Percentiles rank a stretch among this genome's conserved stretches.
Evolutionary conservation across 2,113 vertebrate species (phyloP).

Genomic region (Notarius lentiginosus): DNA sequence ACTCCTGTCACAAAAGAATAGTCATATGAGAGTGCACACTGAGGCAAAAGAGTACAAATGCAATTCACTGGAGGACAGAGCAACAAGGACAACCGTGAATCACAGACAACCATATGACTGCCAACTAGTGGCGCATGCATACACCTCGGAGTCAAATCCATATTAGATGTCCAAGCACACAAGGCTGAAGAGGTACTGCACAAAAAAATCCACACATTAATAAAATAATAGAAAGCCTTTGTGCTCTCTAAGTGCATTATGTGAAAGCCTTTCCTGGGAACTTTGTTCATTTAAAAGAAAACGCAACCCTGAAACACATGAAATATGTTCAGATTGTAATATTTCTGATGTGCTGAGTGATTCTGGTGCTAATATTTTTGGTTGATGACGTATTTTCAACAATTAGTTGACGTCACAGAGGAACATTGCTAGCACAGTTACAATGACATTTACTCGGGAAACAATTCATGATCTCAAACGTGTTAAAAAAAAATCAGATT

Average conservation of each 20-base stretch:
- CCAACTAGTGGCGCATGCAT: neutral
- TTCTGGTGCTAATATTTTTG: neutral
- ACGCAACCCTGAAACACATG: neutral
- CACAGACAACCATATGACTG: neutral
- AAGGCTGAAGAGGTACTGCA: neutral
- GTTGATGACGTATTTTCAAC: neutral
- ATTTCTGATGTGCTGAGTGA: neutral
- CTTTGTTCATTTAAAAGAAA: neutral
- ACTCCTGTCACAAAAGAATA: conserved; percentile 18
- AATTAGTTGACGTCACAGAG: neutral
- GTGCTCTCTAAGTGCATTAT: neutral
- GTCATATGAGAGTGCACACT: neutral
- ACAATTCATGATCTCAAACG: neutral
- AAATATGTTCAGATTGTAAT: neutral
- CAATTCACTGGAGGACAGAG: conserved; percentile 17
- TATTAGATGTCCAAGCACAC: neutral
- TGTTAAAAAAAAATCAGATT: neutral
- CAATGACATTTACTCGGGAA: neutral
- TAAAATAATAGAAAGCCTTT: neutral
- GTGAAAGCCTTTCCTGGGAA: neutral
- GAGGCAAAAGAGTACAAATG: conserved; percentile 19
- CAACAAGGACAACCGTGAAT: conserved; percentile 14
- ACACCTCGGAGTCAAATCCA: neutral
- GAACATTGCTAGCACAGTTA: neutral
- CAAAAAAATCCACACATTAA: neutral